Percentiles rank a stretch among this genome's conserved stretches.
Conservation (phyloP, 2,797 vertebrate species). For the Bufotes viridis region DNA sequence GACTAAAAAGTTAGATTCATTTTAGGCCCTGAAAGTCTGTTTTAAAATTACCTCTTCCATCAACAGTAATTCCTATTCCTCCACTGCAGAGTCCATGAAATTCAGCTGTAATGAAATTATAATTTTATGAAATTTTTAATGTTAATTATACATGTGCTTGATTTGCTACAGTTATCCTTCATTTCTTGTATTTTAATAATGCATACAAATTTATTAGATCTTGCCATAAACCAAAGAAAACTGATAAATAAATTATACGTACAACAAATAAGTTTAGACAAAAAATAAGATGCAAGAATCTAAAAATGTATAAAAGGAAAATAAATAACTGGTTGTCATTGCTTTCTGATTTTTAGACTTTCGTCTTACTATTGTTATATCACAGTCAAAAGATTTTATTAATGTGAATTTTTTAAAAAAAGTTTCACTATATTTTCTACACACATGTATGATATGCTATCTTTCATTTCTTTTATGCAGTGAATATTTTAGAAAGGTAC, state of each 20-base stretch:
- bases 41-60: conserved; percentile 76
- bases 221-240: not conserved
- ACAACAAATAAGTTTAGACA: not conserved
- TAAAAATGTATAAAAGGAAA: not conserved
- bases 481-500: not conserved
- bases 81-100: conserved; percentile 80
- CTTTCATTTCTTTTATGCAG: not conserved
- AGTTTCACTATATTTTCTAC: too few species aligned
- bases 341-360: too few species aligned
- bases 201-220: not conserved
- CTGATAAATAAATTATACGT: not conserved
- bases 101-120: conserved; percentile 69
- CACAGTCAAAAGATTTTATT: too few species aligned
- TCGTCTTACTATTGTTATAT: too few species aligned
- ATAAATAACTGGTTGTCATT: not conserved
- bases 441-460: too few species aligned
- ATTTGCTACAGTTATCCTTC: not conserved
- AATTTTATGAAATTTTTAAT: not conserved
- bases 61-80: conserved; percentile 79
- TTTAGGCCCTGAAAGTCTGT: not conserved
- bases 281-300: not conserved
- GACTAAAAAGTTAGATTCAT: not conserved
- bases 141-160: not conserved
- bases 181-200: not conserved
- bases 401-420: too few species aligned